phyloP scores from a whole-genome alignment of 1,140 invertebrate genomes.

The Cydia amplana region DNA sequence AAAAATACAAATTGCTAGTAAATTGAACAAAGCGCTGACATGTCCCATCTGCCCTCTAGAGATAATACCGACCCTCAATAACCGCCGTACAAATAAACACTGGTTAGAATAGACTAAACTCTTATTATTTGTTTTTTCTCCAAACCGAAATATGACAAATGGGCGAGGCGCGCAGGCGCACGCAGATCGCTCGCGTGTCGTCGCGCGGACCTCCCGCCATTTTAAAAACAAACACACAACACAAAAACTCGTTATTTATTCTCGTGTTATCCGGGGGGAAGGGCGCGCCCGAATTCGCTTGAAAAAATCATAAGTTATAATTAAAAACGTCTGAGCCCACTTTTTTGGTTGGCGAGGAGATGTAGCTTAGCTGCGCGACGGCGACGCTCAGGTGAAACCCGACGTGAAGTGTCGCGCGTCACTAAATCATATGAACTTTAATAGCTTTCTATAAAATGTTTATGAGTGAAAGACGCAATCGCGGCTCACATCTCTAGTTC shows the following conservation, averaged over 20 bases:
- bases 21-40: constrained; percentile 52
- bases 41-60: constrained; percentile 64
- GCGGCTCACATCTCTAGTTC: constrained; percentile 49
- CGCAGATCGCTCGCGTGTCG: constrained; percentile 73
- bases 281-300: constrained; percentile 74
- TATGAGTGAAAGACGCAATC: constrained; percentile 58
- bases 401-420: constrained; percentile 17
- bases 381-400: background rate
- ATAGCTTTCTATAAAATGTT: constrained; percentile 45
- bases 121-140: constrained; percentile 73
- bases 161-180: constrained; percentile 60
- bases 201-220: constrained; percentile 78
- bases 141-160: constrained; percentile 78
- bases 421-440: constrained; percentile 33
- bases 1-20: constrained; percentile 44
- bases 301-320: constrained; percentile 78
- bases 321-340: constrained; percentile 68
- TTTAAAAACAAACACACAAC: constrained; percentile 78
- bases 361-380: background rate
- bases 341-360: constrained; percentile 1
- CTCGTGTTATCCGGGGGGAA: constrained; percentile 72
- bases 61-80: constrained; percentile 74
- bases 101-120: constrained; percentile 65
- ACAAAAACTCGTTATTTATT: constrained; percentile 79
- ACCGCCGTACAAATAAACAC: constrained; percentile 72